These are phyloP conservation scores for Hemiscyllium ocellatum DNA, from an alignment of 2,113 vertebrate genomes.

Conservation along the genomic window DNA sequence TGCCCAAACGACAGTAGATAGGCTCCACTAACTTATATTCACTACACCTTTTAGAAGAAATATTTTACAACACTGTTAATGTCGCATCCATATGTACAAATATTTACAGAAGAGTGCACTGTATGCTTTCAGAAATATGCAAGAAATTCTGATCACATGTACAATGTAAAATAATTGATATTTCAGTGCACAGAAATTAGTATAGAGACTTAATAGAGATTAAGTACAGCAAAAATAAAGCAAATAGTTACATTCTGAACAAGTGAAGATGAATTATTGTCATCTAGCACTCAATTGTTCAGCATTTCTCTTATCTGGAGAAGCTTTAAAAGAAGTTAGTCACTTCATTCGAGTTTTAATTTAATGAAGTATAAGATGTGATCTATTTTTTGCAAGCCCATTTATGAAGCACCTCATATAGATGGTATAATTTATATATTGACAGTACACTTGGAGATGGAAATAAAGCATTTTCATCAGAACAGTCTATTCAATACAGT, in stretches of 20 bases:
- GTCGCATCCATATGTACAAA: neutral
- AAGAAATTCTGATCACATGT: neutral
- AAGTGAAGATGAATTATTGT: neutral
- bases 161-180: neutral
- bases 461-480: neutral
- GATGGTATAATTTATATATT: constrained; percentile 2
- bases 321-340: neutral
- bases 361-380: neutral
- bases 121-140: neutral
- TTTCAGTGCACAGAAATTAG: neutral
- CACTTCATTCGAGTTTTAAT: neutral
- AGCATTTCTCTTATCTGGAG: neutral
- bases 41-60: neutral
- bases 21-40: neutral
- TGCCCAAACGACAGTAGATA: neutral
- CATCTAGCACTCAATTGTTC: neutral
- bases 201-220: neutral
- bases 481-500: neutral
- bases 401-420: neutral
- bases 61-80: constrained; percentile 10
- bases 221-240: constrained; percentile 4
- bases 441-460: neutral
- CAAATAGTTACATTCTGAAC: neutral
- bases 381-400: neutral
- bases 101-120: constrained; percentile 1